Percentiles rank a stretch among this genome's conserved stretches.
Conservation (phyloP, 2,888 invertebrate species). For the Rotaria macrura region DNA sequence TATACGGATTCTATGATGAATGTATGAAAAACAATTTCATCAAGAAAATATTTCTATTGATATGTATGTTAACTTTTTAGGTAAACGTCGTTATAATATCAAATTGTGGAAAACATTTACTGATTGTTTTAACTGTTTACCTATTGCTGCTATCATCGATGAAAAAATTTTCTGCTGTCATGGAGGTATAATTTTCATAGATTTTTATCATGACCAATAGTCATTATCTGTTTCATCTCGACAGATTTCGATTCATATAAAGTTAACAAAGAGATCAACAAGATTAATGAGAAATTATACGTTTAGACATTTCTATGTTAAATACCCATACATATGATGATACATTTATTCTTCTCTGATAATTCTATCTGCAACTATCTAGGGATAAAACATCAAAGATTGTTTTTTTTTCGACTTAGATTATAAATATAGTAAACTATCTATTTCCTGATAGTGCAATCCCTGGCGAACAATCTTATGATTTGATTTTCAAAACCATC, state of each 20-base stretch:
- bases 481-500: too few relatives aligned
- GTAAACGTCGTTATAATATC: slow-evolving; percentile 53
- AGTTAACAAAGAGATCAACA: too few relatives aligned
- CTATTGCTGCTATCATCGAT: slow-evolving; percentile 50
- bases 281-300: too few relatives aligned
- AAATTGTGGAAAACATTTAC: slow-evolving; percentile 54
- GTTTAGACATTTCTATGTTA: too few relatives aligned
- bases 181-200: slow-evolving; percentile 41
- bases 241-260: neutral
- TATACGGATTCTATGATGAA: slow-evolving; percentile 95
- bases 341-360: too few relatives aligned
- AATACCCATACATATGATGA: too few relatives aligned
- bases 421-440: too few relatives aligned
- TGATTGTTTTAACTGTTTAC: slow-evolving; percentile 51
- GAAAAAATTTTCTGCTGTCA: slow-evolving; percentile 52
- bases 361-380: too few relatives aligned
- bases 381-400: neutral
- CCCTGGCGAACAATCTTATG: too few relatives aligned
- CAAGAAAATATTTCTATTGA: neutral
- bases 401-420: neutral
- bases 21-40: slow-evolving; percentile 54
- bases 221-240: neutral
- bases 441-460: too few relatives aligned
- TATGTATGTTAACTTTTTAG: neutral
- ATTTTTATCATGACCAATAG: too few relatives aligned